These are phyloP conservation scores for Buceros bicornis DNA, from an alignment of 2,797 vertebrate genomes.

Conservation along the genomic window DNA sequence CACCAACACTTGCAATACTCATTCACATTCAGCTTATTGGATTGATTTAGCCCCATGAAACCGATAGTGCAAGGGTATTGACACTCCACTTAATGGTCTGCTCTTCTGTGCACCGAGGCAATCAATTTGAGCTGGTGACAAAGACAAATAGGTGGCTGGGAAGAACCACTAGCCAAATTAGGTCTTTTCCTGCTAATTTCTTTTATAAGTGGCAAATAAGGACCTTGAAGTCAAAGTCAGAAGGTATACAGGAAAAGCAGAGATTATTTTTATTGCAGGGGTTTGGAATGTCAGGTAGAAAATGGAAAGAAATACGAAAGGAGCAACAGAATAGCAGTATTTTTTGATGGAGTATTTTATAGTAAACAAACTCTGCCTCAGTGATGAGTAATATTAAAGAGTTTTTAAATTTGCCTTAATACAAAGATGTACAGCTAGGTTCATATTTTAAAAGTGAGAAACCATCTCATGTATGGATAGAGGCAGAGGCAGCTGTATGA, in stretches of 20 bases:
- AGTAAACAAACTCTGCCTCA: background rate
- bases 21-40: slow-evolving; percentile 10
- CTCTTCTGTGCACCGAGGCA: background rate
- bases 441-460: background rate
- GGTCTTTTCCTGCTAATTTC: slow-evolving; percentile 18
- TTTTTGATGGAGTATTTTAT: background rate
- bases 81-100: slow-evolving; percentile 54
- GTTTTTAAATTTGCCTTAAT: background rate
- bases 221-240: slow-evolving; percentile 16
- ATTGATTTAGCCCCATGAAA: slow-evolving; percentile 44
- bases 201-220: slow-evolving; percentile 9
- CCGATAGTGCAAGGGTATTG: slow-evolving; percentile 33
- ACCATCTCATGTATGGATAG: background rate
- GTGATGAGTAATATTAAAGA: background rate
- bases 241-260: background rate
- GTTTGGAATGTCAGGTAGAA: background rate
- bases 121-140: slow-evolving; percentile 41
- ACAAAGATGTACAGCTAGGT: background rate
- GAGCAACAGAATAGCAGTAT: background rate
- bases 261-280: background rate
- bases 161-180: slow-evolving; percentile 22
- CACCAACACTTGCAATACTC: background rate
- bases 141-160: slow-evolving; percentile 20
- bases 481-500: background rate
- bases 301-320: background rate